phyloP scores from a whole-genome alignment of 2,797 vertebrate genomes.

The Lithobates pipiens region DNA sequence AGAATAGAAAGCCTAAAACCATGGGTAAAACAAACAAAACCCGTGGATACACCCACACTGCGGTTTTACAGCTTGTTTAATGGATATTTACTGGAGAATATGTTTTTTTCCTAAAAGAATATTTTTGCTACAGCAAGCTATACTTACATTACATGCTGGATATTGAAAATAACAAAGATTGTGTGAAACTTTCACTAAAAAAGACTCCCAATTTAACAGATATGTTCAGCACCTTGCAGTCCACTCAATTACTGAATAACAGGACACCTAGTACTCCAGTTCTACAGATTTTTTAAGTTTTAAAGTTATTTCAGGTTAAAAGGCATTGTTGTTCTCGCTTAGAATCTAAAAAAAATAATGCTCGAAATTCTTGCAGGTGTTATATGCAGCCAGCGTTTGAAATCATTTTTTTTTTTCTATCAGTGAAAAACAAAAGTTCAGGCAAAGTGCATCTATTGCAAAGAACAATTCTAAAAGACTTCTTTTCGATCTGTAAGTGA shows the following conservation, averaged over 20 bases:
- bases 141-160: no score
- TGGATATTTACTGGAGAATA: no score
- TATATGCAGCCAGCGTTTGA: neutral
- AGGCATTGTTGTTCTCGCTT: neutral
- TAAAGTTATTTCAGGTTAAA: neutral
- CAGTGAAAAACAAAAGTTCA: slow-evolving; percentile 68
- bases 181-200: no score
- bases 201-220: no score
- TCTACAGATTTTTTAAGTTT: neutral
- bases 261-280: neutral
- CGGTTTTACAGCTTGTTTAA: no score
- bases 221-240: neutral
- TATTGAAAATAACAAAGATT: no score
- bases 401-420: slow-evolving; percentile 30
- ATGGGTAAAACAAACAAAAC: no score
- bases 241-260: neutral
- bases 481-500: slow-evolving; percentile 65
- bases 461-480: slow-evolving; percentile 66
- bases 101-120: no score
- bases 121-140: no score
- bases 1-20: no score
- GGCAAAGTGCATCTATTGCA: slow-evolving; percentile 65
- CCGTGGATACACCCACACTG: no score
- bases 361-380: neutral
- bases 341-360: neutral